Conservation (phyloP, 2,113 vertebrate genomes). For the Apeltes quadracus region DNA sequence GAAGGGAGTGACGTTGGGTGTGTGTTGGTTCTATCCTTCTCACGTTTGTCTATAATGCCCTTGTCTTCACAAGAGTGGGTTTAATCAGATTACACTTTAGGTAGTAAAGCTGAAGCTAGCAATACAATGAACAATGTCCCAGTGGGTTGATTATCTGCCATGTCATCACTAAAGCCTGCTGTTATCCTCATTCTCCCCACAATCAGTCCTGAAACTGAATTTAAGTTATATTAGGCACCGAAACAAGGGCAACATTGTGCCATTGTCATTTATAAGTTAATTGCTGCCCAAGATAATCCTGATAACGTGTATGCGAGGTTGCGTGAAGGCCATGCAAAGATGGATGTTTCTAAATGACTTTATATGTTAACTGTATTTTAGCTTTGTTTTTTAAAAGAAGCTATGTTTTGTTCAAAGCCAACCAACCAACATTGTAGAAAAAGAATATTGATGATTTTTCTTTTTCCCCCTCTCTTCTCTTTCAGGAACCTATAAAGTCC, state of each 20-base stretch:
- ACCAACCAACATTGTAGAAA: not conserved
- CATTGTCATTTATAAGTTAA: conserved; percentile 20
- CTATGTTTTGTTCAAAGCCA: not conserved
- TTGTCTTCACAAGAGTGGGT: conserved; percentile 58
- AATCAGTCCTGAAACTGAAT: conserved; percentile 39
- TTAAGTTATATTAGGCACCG: conserved; percentile 37
- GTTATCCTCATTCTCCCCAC: conserved; percentile 53
- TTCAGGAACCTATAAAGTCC: conserved; percentile 97
- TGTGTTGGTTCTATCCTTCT: conserved; percentile 49
- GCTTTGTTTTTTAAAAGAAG: not conserved
- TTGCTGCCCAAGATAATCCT: not conserved
- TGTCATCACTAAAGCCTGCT: conserved; percentile 58
- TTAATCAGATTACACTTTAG: conserved; percentile 74
- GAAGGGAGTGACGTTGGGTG: conserved; percentile 53
- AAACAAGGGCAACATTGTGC: conserved; percentile 16
- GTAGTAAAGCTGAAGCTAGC: conserved; percentile 60
- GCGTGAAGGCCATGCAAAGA: not conserved
- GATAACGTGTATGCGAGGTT: not conserved
- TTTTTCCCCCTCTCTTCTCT: conserved; percentile 36
- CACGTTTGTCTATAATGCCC: conserved; percentile 62
- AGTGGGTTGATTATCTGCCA: conserved; percentile 50
- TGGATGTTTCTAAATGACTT: conserved; percentile 1
- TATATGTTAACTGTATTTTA: not conserved
- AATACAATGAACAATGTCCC: conserved; percentile 59
- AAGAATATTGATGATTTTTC: not conserved